phyloP scores from a whole-genome alignment of 2,113 vertebrate species.

The Melanotaenia duboulayi region DNA sequence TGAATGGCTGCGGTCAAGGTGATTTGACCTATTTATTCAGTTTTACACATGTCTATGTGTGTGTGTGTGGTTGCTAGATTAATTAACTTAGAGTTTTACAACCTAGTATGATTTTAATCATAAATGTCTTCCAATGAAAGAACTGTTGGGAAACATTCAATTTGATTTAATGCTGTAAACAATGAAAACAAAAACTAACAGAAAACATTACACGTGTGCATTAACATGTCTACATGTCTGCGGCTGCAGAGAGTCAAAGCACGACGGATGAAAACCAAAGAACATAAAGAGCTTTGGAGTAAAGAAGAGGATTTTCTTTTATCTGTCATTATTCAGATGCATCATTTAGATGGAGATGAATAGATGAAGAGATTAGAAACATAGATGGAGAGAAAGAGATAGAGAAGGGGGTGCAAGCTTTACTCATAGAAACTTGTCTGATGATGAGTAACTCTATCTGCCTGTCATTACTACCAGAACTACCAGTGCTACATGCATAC shows the following conservation, averaged over 20 bases:
- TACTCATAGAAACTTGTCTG: constrained; percentile 56
- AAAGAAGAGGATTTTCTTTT: constrained; percentile 42
- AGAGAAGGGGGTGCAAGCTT: constrained; percentile 35
- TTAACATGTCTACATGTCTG: neutral
- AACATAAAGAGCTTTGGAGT: constrained; percentile 31
- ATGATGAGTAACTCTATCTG: constrained; percentile 72
- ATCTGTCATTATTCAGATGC: constrained; percentile 48
- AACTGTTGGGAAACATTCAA: neutral
- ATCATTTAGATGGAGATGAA: constrained; percentile 51
- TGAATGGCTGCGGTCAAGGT: constrained; percentile 27
- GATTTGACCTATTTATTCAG: constrained; percentile 50
- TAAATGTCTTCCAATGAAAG: neutral
- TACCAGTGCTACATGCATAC: constrained; percentile 43
- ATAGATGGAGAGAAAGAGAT: neutral
- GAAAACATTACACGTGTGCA: neutral
- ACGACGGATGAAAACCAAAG: neutral
- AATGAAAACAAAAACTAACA: neutral
- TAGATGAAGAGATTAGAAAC: constrained; percentile 4
- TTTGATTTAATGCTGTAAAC: neutral
- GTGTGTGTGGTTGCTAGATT: neutral
- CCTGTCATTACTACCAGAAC: constrained; percentile 57
- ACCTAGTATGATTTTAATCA: neutral
- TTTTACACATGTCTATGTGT: neutral
- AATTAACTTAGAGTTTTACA: constrained; percentile 39
- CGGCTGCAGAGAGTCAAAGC: neutral